These are phyloP conservation scores for Drosophila gunungcola DNA, from an alignment of 1,140 invertebrate genomes.

Conservation along the genomic window DNA sequence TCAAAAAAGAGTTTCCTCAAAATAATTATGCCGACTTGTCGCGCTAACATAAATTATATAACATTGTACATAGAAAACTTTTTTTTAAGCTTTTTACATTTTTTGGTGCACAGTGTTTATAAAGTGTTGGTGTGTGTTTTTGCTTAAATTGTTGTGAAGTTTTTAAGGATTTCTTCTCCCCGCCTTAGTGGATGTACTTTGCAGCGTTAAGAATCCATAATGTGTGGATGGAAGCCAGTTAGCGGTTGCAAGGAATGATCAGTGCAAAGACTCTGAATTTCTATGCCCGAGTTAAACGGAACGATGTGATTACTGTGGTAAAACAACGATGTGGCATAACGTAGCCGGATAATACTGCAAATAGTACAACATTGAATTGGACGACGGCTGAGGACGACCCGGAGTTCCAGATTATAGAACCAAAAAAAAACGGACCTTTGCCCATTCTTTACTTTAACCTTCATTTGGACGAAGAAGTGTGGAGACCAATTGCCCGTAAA, in stretches of 20 bases:
- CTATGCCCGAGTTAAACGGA: not conserved
- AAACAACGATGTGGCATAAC: conserved; percentile 3
- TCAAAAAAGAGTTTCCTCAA: too few relatives aligned
- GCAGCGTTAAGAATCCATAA: not conserved
- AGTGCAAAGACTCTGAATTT: too few relatives aligned
- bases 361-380: not conserved
- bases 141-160: too few relatives aligned
- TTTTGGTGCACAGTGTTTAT: too few relatives aligned
- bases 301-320: not conserved
- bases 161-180: not conserved
- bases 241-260: too few relatives aligned
- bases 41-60: too few relatives aligned
- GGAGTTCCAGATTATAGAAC: not conserved
- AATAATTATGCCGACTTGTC: too few relatives aligned
- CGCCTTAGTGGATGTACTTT: not conserved
- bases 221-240: not conserved
- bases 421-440: not conserved
- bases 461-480: not conserved
- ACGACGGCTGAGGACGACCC: too few relatives aligned
- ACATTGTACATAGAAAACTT: too few relatives aligned
- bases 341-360: not conserved
- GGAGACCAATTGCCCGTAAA: not conserved
- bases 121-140: too few relatives aligned
- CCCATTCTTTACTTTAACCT: not conserved
- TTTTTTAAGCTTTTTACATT: too few relatives aligned